Percentiles rank a stretch among this genome's conserved stretches.
These are phyloP conservation scores for Torymus tubicola DNA, from an alignment of 2,888 invertebrate species.

Conservation along the genomic window DNA sequence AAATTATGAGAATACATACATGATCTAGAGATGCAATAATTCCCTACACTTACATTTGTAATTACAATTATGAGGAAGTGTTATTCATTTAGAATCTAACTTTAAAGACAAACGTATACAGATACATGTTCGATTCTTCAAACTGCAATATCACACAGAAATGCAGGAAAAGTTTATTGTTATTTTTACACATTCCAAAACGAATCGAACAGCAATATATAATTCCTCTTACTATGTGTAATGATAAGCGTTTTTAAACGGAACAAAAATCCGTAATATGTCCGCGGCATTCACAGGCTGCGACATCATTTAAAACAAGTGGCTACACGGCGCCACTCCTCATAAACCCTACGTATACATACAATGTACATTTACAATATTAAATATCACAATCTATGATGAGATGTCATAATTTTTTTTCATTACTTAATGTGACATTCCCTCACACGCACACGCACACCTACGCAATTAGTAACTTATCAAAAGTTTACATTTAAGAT, in stretches of 20 bases:
- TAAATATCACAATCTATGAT: constrained; percentile 75
- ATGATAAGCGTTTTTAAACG: constrained; percentile 61
- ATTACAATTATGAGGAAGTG: constrained; percentile 56
- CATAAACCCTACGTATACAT: constrained; percentile 59
- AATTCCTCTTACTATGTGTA: constrained; percentile 48
- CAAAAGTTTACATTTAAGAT: constrained; percentile 41
- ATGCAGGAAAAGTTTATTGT: constrained; percentile 36
- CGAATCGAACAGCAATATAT: constrained; percentile 53
- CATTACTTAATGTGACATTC: constrained; percentile 30
- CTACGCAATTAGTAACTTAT: constrained; percentile 29
- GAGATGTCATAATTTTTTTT: constrained; percentile 62
- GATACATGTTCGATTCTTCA: constrained; percentile 47
- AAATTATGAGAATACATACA: constrained; percentile 57
- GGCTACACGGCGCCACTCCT: constrained; percentile 54
- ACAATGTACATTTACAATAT: constrained; percentile 63
- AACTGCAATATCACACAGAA: constrained; percentile 39
- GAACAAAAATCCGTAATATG: constrained; percentile 62
- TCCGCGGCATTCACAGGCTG: constrained; percentile 49
- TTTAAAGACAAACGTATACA: constrained; percentile 56
- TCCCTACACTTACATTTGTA: constrained; percentile 51
- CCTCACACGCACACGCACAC: constrained; percentile 55
- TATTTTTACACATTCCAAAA: constrained; percentile 50
- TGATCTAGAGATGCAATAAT: constrained; percentile 53
- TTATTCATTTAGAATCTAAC: constrained; percentile 46
- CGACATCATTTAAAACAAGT: constrained; percentile 54